Base-by-base conservation (phyloP, 2,797 vertebrate genomes). In the Distichodus sexfasciatus region DNA sequence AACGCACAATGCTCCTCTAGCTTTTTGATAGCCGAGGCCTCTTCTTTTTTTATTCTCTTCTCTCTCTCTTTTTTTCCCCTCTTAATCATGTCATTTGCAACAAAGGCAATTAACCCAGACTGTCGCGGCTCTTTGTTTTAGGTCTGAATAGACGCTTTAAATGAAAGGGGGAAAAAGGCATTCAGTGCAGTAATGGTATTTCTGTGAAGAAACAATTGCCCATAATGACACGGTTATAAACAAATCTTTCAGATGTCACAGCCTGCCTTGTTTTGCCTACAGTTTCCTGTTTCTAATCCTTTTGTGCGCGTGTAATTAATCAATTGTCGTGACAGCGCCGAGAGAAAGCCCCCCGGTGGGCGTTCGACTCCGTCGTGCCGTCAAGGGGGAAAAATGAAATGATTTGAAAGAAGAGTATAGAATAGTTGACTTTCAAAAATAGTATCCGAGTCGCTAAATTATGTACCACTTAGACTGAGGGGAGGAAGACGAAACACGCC, bases 61-160 rank as follows among this genome's bases (percentile, higher is more conserved):
- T n/a, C n/a, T n/a, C n/a, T n/a, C n/a, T n/a, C n/a, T n/a, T n/a
- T n/a, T n/a, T n/a, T n/a, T n/a, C n/a, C n/a, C n/a, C n/a, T 92
- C 86, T 91, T 79, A 81, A 85, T 88, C 86, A 87, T 90, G 90
- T 92, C 89, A 91, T 83, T 85, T 81, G 81, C 81, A 81, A 92
- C 90, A 91, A 91, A 91, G 87, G 90, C 90, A 88, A 91, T 92
- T 92, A 92, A 89, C 87, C 89, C 85, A 88, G 80, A 83, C 85
- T 89, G 90, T 87, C 82, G 81, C 77, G 85, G n/a, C 79, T 78
- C 84, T 90, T 92, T 92, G 90, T 92, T 92, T 92, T 91, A 92
- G 84, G 77, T 74, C 78, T 82, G 83, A 87, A 87, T 90, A 91
- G 89, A 89, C 86, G 86, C 87, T 87, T 87, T 78, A 85, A 82